Conservation (phyloP, 2,113 vertebrate genomes). For the Phyllopteryx taeniolatus region DNA sequence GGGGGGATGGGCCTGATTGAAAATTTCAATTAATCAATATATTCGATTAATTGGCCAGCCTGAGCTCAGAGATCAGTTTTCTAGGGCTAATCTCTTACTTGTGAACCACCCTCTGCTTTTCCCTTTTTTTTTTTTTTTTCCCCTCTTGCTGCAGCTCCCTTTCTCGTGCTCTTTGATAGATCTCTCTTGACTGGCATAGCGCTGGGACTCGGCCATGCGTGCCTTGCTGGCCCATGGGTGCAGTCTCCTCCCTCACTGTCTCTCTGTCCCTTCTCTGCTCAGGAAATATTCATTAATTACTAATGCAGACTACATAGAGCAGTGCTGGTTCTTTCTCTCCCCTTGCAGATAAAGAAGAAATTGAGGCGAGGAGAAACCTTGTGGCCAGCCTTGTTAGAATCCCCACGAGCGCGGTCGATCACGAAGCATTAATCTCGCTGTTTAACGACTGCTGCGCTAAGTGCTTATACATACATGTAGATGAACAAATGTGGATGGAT, state of each 20-base stretch:
- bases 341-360: slow-evolving; percentile 51
- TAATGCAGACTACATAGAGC: slow-evolving; percentile 69
- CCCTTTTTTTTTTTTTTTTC: slow-evolving; percentile 22
- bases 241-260: slow-evolving; percentile 32
- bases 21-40: no score
- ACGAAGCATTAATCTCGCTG: slow-evolving; percentile 69
- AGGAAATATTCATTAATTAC: slow-evolving; percentile 76
- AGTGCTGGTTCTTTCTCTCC: slow-evolving; percentile 29
- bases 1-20: no score
- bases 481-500: slow-evolving; percentile 40
- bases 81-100: slow-evolving; percentile 59
- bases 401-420: slow-evolving; percentile 64
- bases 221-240: slow-evolving; percentile 50
- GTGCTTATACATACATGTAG: slow-evolving; percentile 60
- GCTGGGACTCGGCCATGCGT: slow-evolving; percentile 52
- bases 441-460: slow-evolving; percentile 72
- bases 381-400: slow-evolving; percentile 55
- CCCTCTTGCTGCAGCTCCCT: slow-evolving; percentile 36
- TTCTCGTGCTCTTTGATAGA: slow-evolving; percentile 47
- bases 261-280: slow-evolving; percentile 34
- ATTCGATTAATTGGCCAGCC: neutral
- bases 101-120: slow-evolving; percentile 54
- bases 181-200: slow-evolving; percentile 51
- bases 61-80: slow-evolving; percentile 59
- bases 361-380: slow-evolving; percentile 52